Evolutionary conservation across 2,113 vertebrate species (phyloP), one percentile per base, ranked within the genome.

Genomic region (Butorides virescens): DNA sequence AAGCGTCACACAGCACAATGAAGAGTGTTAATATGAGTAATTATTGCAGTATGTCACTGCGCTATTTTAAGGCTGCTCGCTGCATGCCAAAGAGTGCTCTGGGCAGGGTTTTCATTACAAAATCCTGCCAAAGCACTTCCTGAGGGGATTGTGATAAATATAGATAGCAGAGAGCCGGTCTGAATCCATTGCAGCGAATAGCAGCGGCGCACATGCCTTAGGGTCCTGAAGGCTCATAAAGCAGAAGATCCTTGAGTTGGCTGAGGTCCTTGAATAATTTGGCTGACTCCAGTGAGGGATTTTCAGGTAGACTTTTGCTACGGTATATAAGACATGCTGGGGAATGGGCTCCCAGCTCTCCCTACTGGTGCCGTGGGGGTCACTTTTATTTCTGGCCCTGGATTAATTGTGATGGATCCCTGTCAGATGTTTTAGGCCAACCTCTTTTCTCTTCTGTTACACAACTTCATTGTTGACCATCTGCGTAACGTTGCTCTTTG

Each of bases 101-200:
- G 95, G 96, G 97, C 94, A 97, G 95, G 89, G 93, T 91, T 96
- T 97, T 97, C 97, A 93, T 97, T 97, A 92, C 95, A 97, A 97
- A 94, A 90, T 74, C 92, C 90, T 97, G 97, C 96, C 96, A 98
- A 96, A 96, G 96, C 96, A 97, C 94, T 97, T 98, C 97, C 97
- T 97, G 93, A 96, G 96, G 93, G 95, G 91, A 96, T 96, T 5
- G 5, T 90, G 95, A 97, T 97, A 98, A 97, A 98, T 97, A 97
- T 96, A 98, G 97, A 97, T 95, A 97, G 95, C 66, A 95, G 88
- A 92, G 83, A 95, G 82, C 79, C 39, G 8, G 92, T 88, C 93
- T 98, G 94, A 92, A 95, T 63, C 74, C 93, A 68, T 36, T 88
- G 95, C 79, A 66, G 82, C 0, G 7, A 90, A 95, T 67, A 96